Percentiles rank a stretch among this genome's conserved stretches.
Conservation (phyloP, 2,888 invertebrate species). For the Diachrysia chrysitis region DNA sequence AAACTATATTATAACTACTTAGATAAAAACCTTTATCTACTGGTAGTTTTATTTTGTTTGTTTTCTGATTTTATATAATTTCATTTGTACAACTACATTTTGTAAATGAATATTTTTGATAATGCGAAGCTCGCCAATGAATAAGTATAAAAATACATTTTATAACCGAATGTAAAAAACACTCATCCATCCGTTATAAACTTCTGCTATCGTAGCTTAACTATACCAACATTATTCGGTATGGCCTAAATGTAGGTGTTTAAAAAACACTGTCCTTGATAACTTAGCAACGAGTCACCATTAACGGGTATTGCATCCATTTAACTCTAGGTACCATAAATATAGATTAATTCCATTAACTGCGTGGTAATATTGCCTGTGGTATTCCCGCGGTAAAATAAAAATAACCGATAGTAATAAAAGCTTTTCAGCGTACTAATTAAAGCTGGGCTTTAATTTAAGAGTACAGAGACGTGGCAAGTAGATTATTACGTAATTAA, state of each 20-base stretch:
- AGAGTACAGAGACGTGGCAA: background rate
- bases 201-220: background rate
- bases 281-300: background rate
- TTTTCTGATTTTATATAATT: background rate
- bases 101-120: too few relatives aligned
- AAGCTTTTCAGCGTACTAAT: background rate
- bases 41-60: background rate
- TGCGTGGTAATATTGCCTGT: background rate
- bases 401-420: background rate
- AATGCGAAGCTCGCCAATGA: too few relatives aligned
- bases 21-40: background rate
- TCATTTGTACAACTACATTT: too few relatives aligned
- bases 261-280: background rate
- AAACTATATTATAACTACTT: background rate
- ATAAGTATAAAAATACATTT: too few relatives aligned
- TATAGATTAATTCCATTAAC: background rate
- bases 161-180: too few relatives aligned
- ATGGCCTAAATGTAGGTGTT: background rate
- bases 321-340: background rate
- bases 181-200: too few relatives aligned
- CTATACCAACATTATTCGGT: background rate
- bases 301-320: background rate
- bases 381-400: background rate
- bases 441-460: conserved; percentile 3
- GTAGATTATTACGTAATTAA: background rate